Evolutionary conservation across 2,888 invertebrate genomes (phyloP).

Genomic region (Catocala fraxini): DNA sequence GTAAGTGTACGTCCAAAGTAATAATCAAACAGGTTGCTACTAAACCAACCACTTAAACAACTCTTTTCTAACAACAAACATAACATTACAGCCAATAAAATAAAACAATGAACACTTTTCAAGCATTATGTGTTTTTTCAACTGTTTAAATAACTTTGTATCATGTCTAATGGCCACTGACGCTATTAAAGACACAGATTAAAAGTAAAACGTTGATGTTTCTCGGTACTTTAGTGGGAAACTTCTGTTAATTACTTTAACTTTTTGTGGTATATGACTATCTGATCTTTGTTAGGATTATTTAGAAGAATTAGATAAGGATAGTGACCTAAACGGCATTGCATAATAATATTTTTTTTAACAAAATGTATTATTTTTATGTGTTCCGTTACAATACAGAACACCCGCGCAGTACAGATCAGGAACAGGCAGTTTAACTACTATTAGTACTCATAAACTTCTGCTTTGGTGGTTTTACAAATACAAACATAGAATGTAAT

Average conservation of each 20-base stretch:
- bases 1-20: not conserved
- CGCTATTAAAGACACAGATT: slow-evolving; percentile 53
- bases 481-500: too few species aligned
- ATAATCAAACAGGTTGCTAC: slow-evolving; percentile 13
- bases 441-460: too few species aligned
- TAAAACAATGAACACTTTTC: slow-evolving; percentile 14
- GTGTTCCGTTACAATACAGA: too few species aligned
- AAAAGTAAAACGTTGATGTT: slow-evolving; percentile 55
- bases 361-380: too few species aligned
- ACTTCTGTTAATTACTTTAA: slow-evolving; percentile 55
- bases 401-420: too few species aligned
- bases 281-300: slow-evolving; percentile 40
- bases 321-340: not conserved
- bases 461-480: too few species aligned
- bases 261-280: slow-evolving; percentile 41
- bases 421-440: too few species aligned
- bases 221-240: slow-evolving; percentile 61
- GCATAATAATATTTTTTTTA: not conserved
- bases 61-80: slow-evolving; percentile 3
- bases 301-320: slow-evolving; percentile 33
- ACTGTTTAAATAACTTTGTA: slow-evolving; percentile 24
- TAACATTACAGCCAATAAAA: slow-evolving; percentile 9
- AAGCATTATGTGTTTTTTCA: slow-evolving; percentile 23
- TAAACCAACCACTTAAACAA: slow-evolving; percentile 7
- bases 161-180: slow-evolving; percentile 40